phyloP scores from a whole-genome alignment of 2,797 vertebrate genomes.

The Apogon talboti region DNA sequence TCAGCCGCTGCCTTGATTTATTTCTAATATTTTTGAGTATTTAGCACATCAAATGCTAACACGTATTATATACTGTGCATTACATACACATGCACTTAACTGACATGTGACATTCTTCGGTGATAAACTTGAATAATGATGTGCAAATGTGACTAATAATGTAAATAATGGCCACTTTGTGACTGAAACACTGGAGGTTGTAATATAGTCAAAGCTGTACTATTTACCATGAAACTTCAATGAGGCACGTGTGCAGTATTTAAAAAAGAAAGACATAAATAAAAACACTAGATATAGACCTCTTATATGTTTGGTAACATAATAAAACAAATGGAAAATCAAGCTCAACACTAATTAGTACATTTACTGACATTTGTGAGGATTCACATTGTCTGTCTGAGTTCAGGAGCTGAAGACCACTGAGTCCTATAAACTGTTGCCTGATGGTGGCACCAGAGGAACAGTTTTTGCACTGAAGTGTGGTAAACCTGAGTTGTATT shows the following conservation, averaged over 20 bases:
- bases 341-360: no score
- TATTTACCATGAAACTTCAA: background rate
- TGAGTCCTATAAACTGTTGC: conserved; percentile 19
- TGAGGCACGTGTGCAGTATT: no score
- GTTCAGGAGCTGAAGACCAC: background rate
- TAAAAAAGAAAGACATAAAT: no score
- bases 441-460: conserved; percentile 63
- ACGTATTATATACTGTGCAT: no score
- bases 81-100: conserved; percentile 5
- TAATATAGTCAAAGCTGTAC: conserved; percentile 5
- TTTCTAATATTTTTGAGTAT: background rate
- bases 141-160: background rate
- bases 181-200: background rate
- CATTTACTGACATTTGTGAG: no score
- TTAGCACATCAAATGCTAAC: no score
- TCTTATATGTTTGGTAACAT: no score
- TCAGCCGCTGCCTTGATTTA: conserved; percentile 38
- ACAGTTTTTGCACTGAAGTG: conserved; percentile 2
- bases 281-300: no score
- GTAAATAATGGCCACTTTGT: conserved; percentile 12
- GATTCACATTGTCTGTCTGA: background rate
- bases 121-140: conserved; percentile 8
- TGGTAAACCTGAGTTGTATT: background rate
- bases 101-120: conserved; percentile 9
- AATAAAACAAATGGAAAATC: no score